Conservation (phyloP, 64 coral and sea anemone species). For the Trachythela sp. region DNA sequence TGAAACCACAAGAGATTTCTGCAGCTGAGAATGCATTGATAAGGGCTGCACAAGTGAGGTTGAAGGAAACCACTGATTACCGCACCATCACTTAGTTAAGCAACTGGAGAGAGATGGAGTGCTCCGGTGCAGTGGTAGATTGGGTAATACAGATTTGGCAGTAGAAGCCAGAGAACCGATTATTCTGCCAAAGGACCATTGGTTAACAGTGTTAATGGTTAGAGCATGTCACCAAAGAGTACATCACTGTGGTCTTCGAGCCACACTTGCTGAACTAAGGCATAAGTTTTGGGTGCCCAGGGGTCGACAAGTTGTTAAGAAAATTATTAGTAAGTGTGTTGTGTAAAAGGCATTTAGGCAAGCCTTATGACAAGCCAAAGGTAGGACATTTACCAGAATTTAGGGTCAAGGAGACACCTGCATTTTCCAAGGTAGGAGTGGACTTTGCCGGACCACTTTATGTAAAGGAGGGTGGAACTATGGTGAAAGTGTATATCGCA, state of each 20-base stretch:
- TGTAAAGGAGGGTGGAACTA: too few relatives aligned
- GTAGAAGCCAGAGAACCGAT: not conserved
- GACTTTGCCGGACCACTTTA: too few relatives aligned
- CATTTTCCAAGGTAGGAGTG: not conserved
- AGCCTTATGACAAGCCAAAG: not conserved
- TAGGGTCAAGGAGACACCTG: not conserved
- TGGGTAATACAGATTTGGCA: not conserved
- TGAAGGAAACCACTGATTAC: too few relatives aligned
- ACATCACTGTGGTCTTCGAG: not conserved
- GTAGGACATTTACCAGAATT: not conserved
- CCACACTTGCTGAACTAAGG: not conserved
- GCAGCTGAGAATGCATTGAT: too few relatives aligned
- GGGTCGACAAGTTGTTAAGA: not conserved
- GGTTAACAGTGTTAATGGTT: not conserved
- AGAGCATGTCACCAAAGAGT: not conserved
- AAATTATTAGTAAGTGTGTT: not conserved
- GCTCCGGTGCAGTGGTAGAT: not conserved
- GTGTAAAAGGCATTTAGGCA: not conserved
- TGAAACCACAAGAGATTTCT: too few relatives aligned
- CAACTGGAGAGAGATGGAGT: too few relatives aligned
- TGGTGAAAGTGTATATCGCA: too few relatives aligned
- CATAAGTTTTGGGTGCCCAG: not conserved
- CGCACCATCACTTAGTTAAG: too few relatives aligned
- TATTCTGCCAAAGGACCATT: not conserved
- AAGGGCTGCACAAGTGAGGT: too few relatives aligned